Percentiles rank a stretch among this genome's conserved stretches.
phyloP scores from a whole-genome alignment of 2,113 vertebrate species.

The Pseudorectes ferrugineus region DNA sequence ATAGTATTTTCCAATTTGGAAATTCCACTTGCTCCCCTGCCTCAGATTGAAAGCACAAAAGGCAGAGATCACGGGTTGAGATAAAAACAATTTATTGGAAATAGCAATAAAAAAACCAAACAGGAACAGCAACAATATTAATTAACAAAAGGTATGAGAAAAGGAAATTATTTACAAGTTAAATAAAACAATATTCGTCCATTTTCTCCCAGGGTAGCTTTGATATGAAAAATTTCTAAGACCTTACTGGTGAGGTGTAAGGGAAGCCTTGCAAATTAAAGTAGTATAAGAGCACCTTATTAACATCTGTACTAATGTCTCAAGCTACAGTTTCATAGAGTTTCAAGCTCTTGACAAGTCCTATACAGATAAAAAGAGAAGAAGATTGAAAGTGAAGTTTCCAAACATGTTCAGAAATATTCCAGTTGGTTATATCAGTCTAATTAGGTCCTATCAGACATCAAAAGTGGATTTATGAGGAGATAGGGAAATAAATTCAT shows the following conservation, averaged over 20 bases:
- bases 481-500: not conserved
- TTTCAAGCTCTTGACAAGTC: not conserved
- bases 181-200: not conserved
- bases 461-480: not conserved
- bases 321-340: not conserved
- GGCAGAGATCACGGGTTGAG: not conserved
- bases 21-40: fast-evolving
- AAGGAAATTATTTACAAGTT: not conserved
- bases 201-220: not conserved
- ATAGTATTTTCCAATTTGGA: not conserved
- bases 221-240: not conserved
- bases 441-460: not conserved
- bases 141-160: not conserved
- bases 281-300: not conserved
- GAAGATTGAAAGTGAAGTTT: not conserved
- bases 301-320: not conserved
- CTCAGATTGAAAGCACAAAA: not conserved
- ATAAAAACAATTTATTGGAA: not conserved
- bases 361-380: not conserved
- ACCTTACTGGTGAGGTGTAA: not conserved
- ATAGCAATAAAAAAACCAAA: not conserved
- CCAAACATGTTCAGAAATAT: not conserved
- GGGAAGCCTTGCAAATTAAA: not conserved
- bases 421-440: not conserved
- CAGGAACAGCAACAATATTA: not conserved